phyloP scores from a whole-genome alignment of 2,113 vertebrate genomes.

The Mugil cephalus region DNA sequence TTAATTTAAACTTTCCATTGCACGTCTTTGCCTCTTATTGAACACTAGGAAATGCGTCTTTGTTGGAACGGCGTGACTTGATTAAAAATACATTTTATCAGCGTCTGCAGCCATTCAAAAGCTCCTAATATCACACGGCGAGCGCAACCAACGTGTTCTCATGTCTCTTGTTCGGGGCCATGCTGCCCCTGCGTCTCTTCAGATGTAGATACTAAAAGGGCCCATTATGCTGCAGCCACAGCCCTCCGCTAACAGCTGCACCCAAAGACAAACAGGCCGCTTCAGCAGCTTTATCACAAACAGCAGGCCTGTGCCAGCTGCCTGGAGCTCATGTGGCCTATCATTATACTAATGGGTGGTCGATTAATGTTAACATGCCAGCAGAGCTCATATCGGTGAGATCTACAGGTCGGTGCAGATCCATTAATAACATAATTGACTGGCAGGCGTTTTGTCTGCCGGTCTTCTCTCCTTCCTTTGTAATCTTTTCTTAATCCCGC shows the following conservation, averaged over 20 bases:
- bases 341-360: slow-evolving; percentile 74
- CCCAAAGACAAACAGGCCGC: slow-evolving; percentile 42
- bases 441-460: not conserved
- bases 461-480: slow-evolving; percentile 9
- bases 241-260: slow-evolving; percentile 51
- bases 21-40: too few relatives aligned
- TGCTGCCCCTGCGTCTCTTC: slow-evolving; percentile 14
- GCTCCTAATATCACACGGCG: too few relatives aligned
- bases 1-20: too few relatives aligned
- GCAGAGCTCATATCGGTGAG: slow-evolving; percentile 55
- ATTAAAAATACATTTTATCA: too few relatives aligned
- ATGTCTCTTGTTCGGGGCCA: not conserved
- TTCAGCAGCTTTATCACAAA: slow-evolving; percentile 43
- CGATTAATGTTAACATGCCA: slow-evolving; percentile 74
- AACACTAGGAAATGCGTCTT: too few relatives aligned
- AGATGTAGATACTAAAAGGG: slow-evolving; percentile 31
- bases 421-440: slow-evolving; percentile 50
- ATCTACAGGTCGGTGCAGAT: slow-evolving; percentile 53
- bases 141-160: not conserved
- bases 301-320: slow-evolving; percentile 57
- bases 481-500: slow-evolving; percentile 1
- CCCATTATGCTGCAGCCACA: slow-evolving; percentile 36
- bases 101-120: too few relatives aligned
- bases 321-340: slow-evolving; percentile 49
- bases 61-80: too few relatives aligned